phyloP scores from a whole-genome alignment of 2,888 invertebrate species.

The Eledone cirrhosa region DNA sequence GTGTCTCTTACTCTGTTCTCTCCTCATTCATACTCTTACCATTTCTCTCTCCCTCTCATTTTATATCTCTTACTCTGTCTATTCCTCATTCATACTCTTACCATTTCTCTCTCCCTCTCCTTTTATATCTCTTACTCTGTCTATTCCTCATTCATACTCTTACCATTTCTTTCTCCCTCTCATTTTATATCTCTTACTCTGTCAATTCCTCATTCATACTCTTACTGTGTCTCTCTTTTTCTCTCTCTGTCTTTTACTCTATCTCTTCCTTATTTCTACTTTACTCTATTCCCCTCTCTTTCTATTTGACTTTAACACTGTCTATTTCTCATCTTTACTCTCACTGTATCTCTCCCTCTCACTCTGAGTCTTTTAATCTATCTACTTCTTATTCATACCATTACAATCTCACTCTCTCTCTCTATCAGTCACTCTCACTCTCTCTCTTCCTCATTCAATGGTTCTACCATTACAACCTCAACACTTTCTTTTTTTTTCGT shows the following conservation, averaged over 20 bases:
- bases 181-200: not conserved
- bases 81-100: not conserved
- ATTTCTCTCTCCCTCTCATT: not conserved
- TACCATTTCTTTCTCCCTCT: not conserved
- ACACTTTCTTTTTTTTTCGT: no score
- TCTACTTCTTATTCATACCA: no score
- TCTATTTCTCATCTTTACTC: not conserved
- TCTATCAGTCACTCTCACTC: no score
- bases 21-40: not conserved
- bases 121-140: not conserved
- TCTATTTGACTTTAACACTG: not conserved
- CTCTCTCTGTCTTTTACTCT: not conserved
- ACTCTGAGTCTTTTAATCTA: not conserved
- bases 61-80: not conserved
- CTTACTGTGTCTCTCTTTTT: not conserved
- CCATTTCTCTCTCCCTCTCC: not conserved
- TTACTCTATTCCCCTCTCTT: not conserved
- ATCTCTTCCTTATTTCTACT: not conserved
- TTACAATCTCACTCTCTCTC: no score
- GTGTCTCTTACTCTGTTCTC: not conserved
- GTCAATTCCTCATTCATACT: not conserved
- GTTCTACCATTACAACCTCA: no score
- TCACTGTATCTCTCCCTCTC: not conserved
- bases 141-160: not conserved
- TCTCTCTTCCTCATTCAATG: no score